Conservation (phyloP, 2,113 vertebrate species). For the Xenotilapia leptura region DNA sequence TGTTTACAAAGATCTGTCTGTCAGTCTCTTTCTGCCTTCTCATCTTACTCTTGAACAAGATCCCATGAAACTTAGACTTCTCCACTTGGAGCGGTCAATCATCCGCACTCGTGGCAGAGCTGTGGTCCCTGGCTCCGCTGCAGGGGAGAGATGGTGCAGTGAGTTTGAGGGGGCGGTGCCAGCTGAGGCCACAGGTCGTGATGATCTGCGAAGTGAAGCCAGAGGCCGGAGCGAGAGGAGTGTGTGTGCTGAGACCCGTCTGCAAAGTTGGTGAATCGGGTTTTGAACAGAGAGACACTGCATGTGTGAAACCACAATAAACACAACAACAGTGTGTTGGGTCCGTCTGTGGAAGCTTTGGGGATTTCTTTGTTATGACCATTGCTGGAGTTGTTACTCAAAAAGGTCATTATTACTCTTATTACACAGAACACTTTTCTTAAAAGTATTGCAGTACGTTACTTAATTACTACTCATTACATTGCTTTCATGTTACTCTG, state of each 20-base stretch:
- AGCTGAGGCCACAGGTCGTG: not conserved
- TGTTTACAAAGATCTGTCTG: not conserved
- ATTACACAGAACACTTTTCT: not conserved
- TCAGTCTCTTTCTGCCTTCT: not conserved
- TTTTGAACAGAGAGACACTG: not conserved
- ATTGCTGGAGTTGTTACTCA: not conserved
- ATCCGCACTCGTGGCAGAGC: not conserved
- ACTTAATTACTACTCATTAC: not conserved
- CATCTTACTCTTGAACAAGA: not conserved
- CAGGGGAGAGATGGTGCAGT: not conserved
- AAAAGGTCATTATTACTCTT: not conserved
- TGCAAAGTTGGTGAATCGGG: not conserved
- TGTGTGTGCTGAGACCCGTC: not conserved
- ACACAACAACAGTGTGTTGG: not conserved
- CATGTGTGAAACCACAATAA: not conserved
- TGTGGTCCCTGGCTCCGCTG: not conserved
- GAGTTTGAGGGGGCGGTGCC: not conserved
- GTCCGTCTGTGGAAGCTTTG: rapidly evolving
- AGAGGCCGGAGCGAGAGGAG: not conserved
- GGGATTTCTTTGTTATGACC: not conserved
- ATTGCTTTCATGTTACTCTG: not conserved
- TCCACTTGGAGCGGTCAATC: rapidly evolving
- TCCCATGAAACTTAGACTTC: not conserved
- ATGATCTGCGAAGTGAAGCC: not conserved
- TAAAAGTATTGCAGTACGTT: not conserved